Percentiles rank a stretch among this genome's conserved stretches.
Evolutionary conservation across 1,140 invertebrate genomes (phyloP).

Genomic region (Rhyzopertha dominica): DNA sequence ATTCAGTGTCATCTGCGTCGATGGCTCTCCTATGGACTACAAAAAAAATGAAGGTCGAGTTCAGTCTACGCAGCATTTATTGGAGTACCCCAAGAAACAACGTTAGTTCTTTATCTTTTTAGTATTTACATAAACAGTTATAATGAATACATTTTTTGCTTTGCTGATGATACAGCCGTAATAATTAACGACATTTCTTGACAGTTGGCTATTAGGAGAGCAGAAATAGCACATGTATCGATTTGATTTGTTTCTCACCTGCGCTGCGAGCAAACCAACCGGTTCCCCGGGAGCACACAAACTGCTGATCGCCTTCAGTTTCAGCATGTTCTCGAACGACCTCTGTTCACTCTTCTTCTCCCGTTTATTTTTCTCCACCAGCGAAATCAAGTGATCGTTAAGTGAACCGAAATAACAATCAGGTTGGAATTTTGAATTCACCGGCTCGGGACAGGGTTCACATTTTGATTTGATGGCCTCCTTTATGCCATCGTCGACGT

Average conservation of each 20-base stretch:
- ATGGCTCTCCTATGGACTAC: constrained; percentile 92
- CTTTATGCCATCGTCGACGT: constrained; percentile 54
- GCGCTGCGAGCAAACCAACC: constrained; percentile 91
- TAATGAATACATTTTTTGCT: too few relatives aligned
- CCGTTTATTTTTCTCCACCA: constrained; percentile 57
- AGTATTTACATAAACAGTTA: too few relatives aligned
- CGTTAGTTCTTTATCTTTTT: too few relatives aligned
- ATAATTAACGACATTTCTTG: too few relatives aligned
- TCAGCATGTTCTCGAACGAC: constrained; percentile 65
- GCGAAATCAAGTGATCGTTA: constrained; percentile 68
- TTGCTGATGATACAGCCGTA: too few relatives aligned
- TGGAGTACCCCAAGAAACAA: too few relatives aligned
- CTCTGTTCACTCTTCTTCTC: constrained; percentile 47
- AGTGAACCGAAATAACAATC: constrained; percentile 75
- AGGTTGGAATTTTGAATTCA: constrained; percentile 62
- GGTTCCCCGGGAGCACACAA: constrained; percentile 88
- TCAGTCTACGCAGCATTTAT: too few relatives aligned
- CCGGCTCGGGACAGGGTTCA: constrained; percentile 64
- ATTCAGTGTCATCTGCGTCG: constrained; percentile 99
- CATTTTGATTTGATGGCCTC: constrained; percentile 37
- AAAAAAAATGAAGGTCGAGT: constrained; percentile 34
- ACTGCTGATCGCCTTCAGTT: constrained; percentile 70
- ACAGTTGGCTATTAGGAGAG: too few relatives aligned
- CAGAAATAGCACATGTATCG: too few relatives aligned
- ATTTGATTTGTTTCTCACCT: constrained; percentile 39